Evolutionary conservation across 2,113 vertebrate genomes (phyloP).

Genomic region (Salvator merianae): DNA sequence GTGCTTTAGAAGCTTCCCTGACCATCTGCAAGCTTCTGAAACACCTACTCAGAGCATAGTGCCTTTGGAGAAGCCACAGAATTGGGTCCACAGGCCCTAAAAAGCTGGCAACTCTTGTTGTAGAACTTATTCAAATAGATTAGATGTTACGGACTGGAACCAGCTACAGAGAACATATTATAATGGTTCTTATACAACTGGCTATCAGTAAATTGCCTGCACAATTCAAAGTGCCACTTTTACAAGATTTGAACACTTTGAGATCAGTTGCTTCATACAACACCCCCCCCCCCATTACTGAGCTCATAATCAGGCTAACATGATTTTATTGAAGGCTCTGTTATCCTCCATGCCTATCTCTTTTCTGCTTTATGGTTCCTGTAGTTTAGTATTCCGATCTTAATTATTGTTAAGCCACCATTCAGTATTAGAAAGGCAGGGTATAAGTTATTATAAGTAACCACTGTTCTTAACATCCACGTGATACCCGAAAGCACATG

Average conservation of each 20-base stretch:
- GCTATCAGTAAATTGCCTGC: neutral
- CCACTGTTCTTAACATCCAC: neutral
- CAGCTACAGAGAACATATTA: neutral
- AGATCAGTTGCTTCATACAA: too few relatives aligned
- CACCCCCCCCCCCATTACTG: neutral
- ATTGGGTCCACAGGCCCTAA: too few relatives aligned
- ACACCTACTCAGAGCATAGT: too few relatives aligned
- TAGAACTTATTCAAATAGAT: neutral
- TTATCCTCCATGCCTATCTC: neutral
- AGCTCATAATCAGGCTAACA: neutral
- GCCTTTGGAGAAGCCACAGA: too few relatives aligned
- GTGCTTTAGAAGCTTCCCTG: too few relatives aligned
- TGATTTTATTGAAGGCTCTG: neutral
- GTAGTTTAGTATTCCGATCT: neutral
- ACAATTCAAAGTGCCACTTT: neutral
- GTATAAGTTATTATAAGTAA: neutral
- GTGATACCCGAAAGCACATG: neutral
- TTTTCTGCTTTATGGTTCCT: neutral
- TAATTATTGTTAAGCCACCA: neutral
- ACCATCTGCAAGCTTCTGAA: too few relatives aligned
- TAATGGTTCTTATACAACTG: neutral
- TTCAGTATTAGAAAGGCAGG: neutral
- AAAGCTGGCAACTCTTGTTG: too few relatives aligned
- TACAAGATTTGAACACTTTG: neutral
- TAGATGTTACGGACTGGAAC: neutral